phyloP scores from a whole-genome alignment of 2,113 vertebrate genomes.

The Pygoscelis antarcticus region DNA sequence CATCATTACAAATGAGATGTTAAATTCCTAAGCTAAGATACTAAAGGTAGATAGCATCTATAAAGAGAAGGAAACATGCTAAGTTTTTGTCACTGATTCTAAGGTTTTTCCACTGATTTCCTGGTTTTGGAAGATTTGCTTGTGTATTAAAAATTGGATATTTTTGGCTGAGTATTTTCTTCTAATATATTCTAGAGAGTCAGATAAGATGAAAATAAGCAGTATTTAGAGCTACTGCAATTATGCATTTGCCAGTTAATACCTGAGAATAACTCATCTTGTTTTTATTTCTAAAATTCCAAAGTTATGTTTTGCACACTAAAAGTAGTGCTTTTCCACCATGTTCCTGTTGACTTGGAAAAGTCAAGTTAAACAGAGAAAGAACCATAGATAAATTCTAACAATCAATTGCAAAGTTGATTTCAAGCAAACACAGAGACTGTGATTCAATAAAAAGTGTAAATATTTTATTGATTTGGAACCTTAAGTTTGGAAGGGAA shows the following conservation, averaged over 20 bases:
- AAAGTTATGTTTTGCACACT: background rate
- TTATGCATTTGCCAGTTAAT: background rate
- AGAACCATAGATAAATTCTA: background rate
- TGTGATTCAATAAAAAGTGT: background rate
- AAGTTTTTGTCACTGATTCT: background rate
- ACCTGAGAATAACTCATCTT: background rate
- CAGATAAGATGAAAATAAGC: background rate
- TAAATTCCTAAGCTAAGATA: background rate
- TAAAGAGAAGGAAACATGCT: background rate
- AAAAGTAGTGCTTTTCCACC: background rate
- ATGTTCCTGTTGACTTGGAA: background rate
- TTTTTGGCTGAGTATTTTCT: background rate
- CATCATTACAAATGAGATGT: background rate
- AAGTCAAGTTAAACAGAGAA: background rate
- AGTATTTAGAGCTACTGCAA: background rate
- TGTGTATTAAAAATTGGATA: background rate
- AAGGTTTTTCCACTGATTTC: background rate
- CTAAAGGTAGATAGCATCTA: background rate
- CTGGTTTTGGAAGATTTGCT: background rate
- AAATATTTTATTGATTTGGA: conserved; percentile 3
- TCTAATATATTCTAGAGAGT: background rate
- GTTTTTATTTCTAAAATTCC: background rate
- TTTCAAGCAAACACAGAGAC: background rate
- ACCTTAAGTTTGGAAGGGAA: background rate
- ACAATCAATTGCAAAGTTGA: background rate